Evolutionary conservation across 1,140 invertebrate genomes (phyloP).

Genomic region (Drosophila nigrodunni): DNA sequence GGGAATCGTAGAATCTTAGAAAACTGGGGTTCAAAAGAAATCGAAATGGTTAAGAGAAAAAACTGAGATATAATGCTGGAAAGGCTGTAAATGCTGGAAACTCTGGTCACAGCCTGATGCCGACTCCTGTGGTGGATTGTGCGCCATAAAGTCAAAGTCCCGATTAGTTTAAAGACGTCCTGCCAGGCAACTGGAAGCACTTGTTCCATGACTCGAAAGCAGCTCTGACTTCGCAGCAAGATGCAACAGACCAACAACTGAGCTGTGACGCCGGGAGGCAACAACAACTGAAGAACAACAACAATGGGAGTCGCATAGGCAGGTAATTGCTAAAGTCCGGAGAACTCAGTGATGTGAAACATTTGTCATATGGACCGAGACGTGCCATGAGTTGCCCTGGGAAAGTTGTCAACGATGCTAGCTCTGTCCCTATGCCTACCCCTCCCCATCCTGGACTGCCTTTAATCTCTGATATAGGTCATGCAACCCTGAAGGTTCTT

Average conservation of each 20-base stretch:
- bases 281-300: conserved; percentile 6
- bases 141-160: conserved; percentile 46
- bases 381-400: conserved; percentile 71
- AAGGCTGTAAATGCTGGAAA: conserved; percentile 1
- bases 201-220: conserved; percentile 40
- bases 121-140: conserved; percentile 36
- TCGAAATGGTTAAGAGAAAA: not conserved
- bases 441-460: conserved; percentile 7
- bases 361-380: conserved; percentile 77
- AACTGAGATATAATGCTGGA: conserved; percentile 5
- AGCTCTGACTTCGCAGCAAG: conserved; percentile 53
- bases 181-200: conserved; percentile 51
- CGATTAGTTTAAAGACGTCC: conserved; percentile 39
- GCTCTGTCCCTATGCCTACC: not conserved
- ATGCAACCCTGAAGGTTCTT: conserved; percentile 79
- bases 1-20: not conserved
- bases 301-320: conserved; percentile 24
- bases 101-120: conserved; percentile 18
- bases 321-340: conserved; percentile 75
- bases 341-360: conserved; percentile 72
- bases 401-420: conserved; percentile 59
- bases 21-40: conserved; percentile 1
- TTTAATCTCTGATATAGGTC: conserved; percentile 80
- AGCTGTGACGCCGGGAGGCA: conserved; percentile 70
- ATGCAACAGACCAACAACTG: conserved; percentile 66